Evolutionary conservation across 2,888 invertebrate species (phyloP), one percentile per base, ranked within the genome.

Genomic region (Tethea ocularis): DNA sequence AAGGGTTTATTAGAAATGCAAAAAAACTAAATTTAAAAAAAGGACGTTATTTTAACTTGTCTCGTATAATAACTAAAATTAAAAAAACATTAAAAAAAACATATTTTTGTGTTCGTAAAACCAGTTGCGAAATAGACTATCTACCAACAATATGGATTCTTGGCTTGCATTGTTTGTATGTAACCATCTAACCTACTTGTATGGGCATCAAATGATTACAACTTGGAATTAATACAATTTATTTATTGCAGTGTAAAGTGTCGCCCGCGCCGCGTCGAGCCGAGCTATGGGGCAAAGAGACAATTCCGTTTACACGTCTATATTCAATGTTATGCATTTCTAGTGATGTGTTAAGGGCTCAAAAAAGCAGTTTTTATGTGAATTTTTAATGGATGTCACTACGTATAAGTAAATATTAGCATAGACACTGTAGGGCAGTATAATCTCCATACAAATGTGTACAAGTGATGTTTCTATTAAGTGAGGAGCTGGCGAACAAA

Each of bases 321-420:
- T 74, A 69, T 68, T 72, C 71, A 78, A 84, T 83, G 5, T 54
- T 6, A 33, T 36, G 88, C 88, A 87, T 90, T 88, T 87, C 72
- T 82, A 82, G 80, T 78, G 80, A 79, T 75, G 85, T 82, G 81
- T 83, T 79, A 71, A 83, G 86, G 89, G 90, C 91, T 89, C 91
- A 89, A 91, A 64, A 41, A 82, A 79, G 88, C 89, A 88, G 89
- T 89, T 91, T 88, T 82, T 86, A 87, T 88, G 87, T 88, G 89
- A 88, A 84, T 89, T 85, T 82, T 86, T 87, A 88, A 87, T 88
- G 80, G 80, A 85, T 87, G 84, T 87, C 78, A 77, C 69, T 78
- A 68, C 73, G 74, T 72, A 73, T 78, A 76, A 66, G 74, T 70
- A 72, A 70, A 71, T 73, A 76, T 64, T 63, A 58, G 78, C 71